A percentile compares a stretch with the other conserved stretches of the same genome.
These are phyloP conservation scores for Eurystomus gularis DNA, from an alignment of 2,113 vertebrate genomes.

Conservation along the genomic window DNA sequence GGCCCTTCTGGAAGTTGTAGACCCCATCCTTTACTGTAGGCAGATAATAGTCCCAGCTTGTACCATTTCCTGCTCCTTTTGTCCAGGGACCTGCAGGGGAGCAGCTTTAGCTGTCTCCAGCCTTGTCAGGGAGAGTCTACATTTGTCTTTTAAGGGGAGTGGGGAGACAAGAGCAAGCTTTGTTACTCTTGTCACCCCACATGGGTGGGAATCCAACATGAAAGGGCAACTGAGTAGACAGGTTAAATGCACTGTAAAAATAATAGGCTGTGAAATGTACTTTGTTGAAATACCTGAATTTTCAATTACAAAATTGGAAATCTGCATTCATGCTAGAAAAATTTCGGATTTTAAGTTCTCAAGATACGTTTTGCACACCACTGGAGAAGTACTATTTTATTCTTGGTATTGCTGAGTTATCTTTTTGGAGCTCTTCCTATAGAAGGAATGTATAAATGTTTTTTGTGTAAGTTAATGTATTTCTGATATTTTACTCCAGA, in stretches of 20 bases:
- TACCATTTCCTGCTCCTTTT: neutral
- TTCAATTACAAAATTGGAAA: neutral
- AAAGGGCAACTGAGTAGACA: neutral
- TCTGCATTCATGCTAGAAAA: neutral
- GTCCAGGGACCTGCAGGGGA: neutral
- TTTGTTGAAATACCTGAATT: neutral
- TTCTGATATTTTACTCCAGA: neutral
- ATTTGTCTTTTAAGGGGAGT: neutral
- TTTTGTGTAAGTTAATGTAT: neutral
- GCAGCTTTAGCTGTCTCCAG: neutral
- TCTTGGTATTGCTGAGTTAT: neutral
- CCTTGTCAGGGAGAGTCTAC: neutral
- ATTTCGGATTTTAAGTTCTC: neutral
- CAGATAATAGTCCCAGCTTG: neutral
- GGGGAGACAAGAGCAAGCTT: neutral
- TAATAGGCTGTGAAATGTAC: neutral
- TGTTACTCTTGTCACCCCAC: neutral
- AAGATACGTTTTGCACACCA: neutral
- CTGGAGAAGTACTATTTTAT: neutral
- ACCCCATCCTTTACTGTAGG: neutral
- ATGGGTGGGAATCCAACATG: neutral
- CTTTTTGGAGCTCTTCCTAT: neutral
- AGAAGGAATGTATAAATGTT: neutral
- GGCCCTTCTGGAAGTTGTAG: neutral
- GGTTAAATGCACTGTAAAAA: neutral